Conservation (phyloP, 30 jellyfish, hydroid and myxozoan genomes). For the Haliclystus octoradiatus region DNA sequence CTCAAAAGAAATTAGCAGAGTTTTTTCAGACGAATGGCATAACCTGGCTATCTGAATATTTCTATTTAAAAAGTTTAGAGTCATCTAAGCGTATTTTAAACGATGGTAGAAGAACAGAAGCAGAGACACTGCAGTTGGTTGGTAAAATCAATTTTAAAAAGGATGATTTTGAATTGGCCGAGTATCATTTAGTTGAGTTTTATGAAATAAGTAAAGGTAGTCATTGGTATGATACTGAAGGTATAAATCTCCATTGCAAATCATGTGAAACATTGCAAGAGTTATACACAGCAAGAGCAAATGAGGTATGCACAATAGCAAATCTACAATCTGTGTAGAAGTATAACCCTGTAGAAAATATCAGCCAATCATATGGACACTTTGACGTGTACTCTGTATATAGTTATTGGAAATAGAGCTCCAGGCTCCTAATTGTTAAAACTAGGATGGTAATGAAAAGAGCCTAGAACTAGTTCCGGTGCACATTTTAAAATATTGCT, state of each 20-base stretch:
- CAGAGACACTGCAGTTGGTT: slow-evolving; percentile 56
- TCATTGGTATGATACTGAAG: slow-evolving; percentile 53
- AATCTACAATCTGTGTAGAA: no score
- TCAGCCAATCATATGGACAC: no score
- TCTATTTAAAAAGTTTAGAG: slow-evolving; percentile 31
- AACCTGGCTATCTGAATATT: slow-evolving; percentile 45
- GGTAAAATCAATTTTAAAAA: slow-evolving; percentile 55
- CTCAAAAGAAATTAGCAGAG: slow-evolving; percentile 55
- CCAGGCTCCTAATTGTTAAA: no score
- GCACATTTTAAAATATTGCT: no score
- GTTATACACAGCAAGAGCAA: slow-evolving; percentile 44
- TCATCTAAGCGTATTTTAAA: slow-evolving; percentile 41
- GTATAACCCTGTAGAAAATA: no score
- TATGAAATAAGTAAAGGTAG: slow-evolving; percentile 37
- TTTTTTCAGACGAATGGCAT: slow-evolving; percentile 30
- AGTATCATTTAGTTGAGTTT: slow-evolving; percentile 21
- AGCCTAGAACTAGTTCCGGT: no score
- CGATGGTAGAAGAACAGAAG: slow-evolving; percentile 72
- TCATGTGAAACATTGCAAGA: slow-evolving; percentile 72
- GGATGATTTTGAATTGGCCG: slow-evolving; percentile 40
- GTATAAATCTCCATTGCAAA: slow-evolving; percentile 22
- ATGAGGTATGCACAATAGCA: slow-evolving; percentile 46
- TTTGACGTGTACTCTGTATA: no score
- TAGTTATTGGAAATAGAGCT: no score
- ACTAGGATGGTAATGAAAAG: no score